Evolutionary conservation across 2,888 invertebrate species (phyloP).

Genomic region (Arrhopalites spinosus): DNA sequence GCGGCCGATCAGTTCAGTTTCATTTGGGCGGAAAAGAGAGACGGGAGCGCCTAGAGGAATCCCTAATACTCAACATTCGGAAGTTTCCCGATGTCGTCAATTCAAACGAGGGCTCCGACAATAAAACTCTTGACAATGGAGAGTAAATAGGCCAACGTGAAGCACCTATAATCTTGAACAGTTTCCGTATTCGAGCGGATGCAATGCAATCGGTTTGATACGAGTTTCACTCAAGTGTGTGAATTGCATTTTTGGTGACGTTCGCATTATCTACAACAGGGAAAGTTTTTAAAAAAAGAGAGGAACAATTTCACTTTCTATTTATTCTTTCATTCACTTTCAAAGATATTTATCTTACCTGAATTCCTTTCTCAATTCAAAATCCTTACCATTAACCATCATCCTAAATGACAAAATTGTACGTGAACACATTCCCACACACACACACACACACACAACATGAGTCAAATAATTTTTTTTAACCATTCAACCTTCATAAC

Average conservation of each 20-base stretch:
- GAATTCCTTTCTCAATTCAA: neutral
- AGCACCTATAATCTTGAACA: constrained; percentile 44
- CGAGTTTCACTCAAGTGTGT: constrained; percentile 28
- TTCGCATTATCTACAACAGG: constrained; percentile 14
- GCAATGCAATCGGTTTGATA: constrained; percentile 51
- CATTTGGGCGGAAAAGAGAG: constrained; percentile 25
- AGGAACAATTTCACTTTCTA: constrained; percentile 12
- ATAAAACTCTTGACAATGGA: constrained; percentile 41
- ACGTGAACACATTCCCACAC: no score
- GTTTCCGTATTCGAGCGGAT: constrained; percentile 51
- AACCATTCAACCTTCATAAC: no score
- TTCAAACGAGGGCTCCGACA: constrained; percentile 33
- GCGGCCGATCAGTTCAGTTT: constrained; percentile 28
- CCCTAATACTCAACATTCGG: constrained; percentile 35
- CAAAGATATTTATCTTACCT: neutral
- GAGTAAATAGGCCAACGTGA: constrained; percentile 40
- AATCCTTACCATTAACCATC: neutral
- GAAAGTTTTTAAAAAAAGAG: neutral
- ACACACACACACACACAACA: no score
- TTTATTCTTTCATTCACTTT: neutral
- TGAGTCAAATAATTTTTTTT: no score
- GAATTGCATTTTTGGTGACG: constrained; percentile 36
- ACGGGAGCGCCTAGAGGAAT: constrained; percentile 30
- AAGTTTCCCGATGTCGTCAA: constrained; percentile 38
- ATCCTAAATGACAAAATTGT: no score